phyloP scores from a whole-genome alignment of 2,797 vertebrate species.

The Harpagifer antarcticus region DNA sequence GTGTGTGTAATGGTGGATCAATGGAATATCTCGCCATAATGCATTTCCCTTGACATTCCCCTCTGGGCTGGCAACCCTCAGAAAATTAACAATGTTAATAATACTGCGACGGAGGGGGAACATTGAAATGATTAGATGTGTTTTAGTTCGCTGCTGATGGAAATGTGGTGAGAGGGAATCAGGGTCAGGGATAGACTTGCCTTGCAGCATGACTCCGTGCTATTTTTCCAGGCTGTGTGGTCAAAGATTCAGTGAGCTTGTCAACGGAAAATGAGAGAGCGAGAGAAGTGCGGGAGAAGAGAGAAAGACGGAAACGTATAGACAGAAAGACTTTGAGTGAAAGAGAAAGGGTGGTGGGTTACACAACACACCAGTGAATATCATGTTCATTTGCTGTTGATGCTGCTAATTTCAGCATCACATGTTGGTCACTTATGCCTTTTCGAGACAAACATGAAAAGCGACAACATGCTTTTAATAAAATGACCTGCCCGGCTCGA shows the following conservation, averaged over 20 bases:
- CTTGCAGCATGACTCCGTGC: slow-evolving; percentile 86
- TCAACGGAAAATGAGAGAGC: slow-evolving; percentile 87
- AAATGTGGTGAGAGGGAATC: slow-evolving; percentile 89
- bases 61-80: slow-evolving; percentile 80
- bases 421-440: slow-evolving; percentile 42
- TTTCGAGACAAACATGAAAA: slow-evolving; percentile 55
- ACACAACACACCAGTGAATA: slow-evolving; percentile 50
- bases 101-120: slow-evolving; percentile 84
- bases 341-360: slow-evolving; percentile 51
- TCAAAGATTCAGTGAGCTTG: slow-evolving; percentile 85
- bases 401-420: slow-evolving; percentile 53
- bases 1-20: slow-evolving; percentile 83
- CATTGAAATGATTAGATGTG: slow-evolving; percentile 88
- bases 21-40: slow-evolving; percentile 86
- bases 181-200: slow-evolving; percentile 88
- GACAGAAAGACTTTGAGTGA: slow-evolving; percentile 51
- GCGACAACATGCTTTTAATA: slow-evolving; percentile 69
- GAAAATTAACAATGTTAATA: slow-evolving; percentile 87
- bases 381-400: slow-evolving; percentile 58
- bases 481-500: slow-evolving; percentile 66
- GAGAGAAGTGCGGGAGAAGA: slow-evolving; percentile 71
- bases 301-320: slow-evolving; percentile 70
- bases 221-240: slow-evolving; percentile 87
- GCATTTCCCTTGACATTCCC: slow-evolving; percentile 85
- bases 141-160: slow-evolving; percentile 87